Base-by-base conservation (phyloP, 1,140 invertebrate genomes). In the Xylocopa sonorina region DNA sequence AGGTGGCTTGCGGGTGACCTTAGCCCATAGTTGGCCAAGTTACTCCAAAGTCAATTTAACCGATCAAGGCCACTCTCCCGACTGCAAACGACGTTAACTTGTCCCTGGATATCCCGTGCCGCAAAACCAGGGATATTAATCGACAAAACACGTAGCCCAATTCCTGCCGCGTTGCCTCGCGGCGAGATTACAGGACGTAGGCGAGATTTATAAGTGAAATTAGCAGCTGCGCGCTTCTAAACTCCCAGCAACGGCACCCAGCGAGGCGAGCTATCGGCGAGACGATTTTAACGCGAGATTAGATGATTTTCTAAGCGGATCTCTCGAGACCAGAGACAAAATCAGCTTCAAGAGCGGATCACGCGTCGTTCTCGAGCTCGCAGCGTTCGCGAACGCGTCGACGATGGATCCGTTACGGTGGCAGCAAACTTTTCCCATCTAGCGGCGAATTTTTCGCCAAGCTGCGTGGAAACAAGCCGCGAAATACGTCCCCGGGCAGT, bases 401-500 rank as follows among this genome's bases (percentile, higher is more conserved):
- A 24, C 29, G n/a, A 7, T 34, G 16, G 9, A 63, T 75, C 51
- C 57, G 29, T 29, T 14, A n/a, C 32, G n/a, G 10, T 12, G 24
- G 18, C 38, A n/a, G 27, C 60, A 29, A 78, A 78, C 63, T 75
- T 75, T 57, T 79, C 55, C 57, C 55, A 74, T 53, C 68, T 74
- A 29, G 51, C 51, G 46, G 60, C 43, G 66, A n/a, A 68, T 81
- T 82, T 82, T 71, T 53, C 63, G n/a, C 27, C 51, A n/a, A 32
- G 3, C 29, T n/a, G 21, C 46, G 68, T 43, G 43, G 67, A 79
- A 79, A 84, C 75, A 82, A 84, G 60, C 60, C 68, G 66, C 57
- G 75, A 75, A 78, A 46, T 75, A 67, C 63, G 50, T 80, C 82
- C 69, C 51, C 55, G 50, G 77, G 80, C 63, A 83, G 57, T 84